Evolutionary conservation across 2,888 invertebrate species (phyloP), one percentile per base, ranked within the genome.

Genomic region (Laothoe populi): DNA sequence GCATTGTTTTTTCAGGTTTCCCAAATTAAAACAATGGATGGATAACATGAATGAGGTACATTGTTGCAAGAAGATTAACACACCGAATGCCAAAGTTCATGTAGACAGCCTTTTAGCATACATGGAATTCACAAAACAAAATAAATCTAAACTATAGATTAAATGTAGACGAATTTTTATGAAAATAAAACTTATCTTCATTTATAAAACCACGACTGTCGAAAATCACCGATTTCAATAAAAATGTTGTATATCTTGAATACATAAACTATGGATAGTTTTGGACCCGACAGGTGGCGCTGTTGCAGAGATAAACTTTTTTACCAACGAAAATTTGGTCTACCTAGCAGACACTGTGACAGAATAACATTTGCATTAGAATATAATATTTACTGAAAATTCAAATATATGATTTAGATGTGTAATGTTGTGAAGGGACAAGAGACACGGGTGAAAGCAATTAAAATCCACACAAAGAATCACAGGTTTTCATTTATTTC

Each of bases 401-500:
- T n/a, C n/a, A n/a, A n/a, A n/a, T n/a, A n/a, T n/a, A n/a, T n/a
- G n/a, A n/a, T n/a, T n/a, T n/a, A n/a, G n/a, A n/a, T n/a, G n/a
- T n/a, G n/a, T n/a, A n/a, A n/a, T n/a, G n/a, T n/a, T n/a, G n/a
- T n/a, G n/a, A n/a, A n/a, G n/a, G n/a, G 26, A 19, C 11, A 19
- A 16, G 35, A 31, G 53, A 21, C 4, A 16, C 31, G 16, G 49
- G 31, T 31, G n/a, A 16, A 2, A 26, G 26, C 16, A 46, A 46
- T 46, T 42, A 63, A 63, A 63, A 63, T 59, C 35, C 45, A 57
- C 40, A 46, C 57, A 63, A 88, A 86, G 88, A 91, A 92, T 92
- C 92, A 92, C 92, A 92, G 92, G 87, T 91, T 90, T 86, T 79
- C 74, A 73, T 88, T 88, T 88, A 86, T 88, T 91, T 87, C 85